Evolutionary conservation across 2,113 vertebrate species (phyloP).

Genomic region (Pelecanus crispus): DNA sequence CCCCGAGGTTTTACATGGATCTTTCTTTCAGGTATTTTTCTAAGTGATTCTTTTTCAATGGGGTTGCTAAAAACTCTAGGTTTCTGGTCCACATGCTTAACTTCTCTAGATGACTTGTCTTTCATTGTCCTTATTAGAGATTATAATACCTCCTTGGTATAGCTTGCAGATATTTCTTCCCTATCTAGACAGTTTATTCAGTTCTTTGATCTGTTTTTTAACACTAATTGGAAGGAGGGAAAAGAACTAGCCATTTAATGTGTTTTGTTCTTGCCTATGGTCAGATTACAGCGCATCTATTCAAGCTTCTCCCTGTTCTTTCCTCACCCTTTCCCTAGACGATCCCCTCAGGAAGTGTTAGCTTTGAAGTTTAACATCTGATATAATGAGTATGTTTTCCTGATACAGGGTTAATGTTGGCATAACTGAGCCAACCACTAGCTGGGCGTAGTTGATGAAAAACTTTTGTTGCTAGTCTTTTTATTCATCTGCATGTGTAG

Average conservation of each 20-base stretch:
- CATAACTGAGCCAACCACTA: neutral
- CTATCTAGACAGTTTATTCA: neutral
- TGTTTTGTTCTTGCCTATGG: neutral
- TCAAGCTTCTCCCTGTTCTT: neutral
- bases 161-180: neutral
- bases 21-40: neutral
- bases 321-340: neutral
- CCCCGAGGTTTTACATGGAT: neutral
- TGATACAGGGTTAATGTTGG: neutral
- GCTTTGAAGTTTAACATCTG: neutral
- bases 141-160: neutral
- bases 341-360: neutral
- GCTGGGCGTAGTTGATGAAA: neutral
- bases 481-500: neutral
- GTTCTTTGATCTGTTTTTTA: neutral
- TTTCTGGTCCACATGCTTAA: neutral
- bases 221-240: neutral
- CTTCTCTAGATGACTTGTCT: neutral
- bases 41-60: neutral
- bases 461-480: neutral
- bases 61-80: neutral
- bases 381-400: neutral
- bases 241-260: neutral
- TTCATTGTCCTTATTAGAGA: neutral
- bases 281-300: neutral